Base-by-base conservation (phyloP, 2,888 invertebrate species). In the Dioctria linearis region DNA sequence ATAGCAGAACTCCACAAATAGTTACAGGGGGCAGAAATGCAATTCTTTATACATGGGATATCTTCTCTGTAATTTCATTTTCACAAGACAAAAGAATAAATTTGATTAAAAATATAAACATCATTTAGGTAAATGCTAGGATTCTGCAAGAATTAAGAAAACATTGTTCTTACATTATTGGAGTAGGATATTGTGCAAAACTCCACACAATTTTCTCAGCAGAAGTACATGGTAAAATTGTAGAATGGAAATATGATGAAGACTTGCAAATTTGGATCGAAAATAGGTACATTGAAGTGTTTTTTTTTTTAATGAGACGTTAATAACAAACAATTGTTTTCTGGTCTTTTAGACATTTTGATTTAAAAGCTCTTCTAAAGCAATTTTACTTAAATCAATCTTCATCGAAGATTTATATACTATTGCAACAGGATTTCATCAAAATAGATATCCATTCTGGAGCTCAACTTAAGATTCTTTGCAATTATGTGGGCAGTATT, bases 161-260 rank as follows among this genome's bases (percentile, higher is more conserved):
- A 9, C 81, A 81, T 49, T 69, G 37, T 3, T 9, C 42, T n/a
- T 66, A 80, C 9, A 76, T 81, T 37, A 54, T 81, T n/a, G 69
- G 66, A 42, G 43, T 80, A 39, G 51, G 13, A n/a, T 61, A 54
- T n/a, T 69, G 76, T 61, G 25, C 39, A 9, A 37, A 42, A 9
- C 65, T 67, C 67, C 42, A 37, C 4, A 79, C 39, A 40, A 37
- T 81, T 1, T 81, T 67, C 43, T 76, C 79, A 5, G 81, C 43
- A 11, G 81, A 81, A 37, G 73, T 37, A 37, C 42, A 69, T 25
- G 81, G 81, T 3, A 59, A 9, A 5, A 51, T 81, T 65, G 4
- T 81, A 8, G 81, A 81, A 57, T 81, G 81, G 81, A 59, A n/a
- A 3, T 42, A 39, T 11, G 61, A 75, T 63, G 57, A 75, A 5